phyloP scores from a whole-genome alignment of 2,888 invertebrate genomes.

The Strigamia maritima region DNA sequence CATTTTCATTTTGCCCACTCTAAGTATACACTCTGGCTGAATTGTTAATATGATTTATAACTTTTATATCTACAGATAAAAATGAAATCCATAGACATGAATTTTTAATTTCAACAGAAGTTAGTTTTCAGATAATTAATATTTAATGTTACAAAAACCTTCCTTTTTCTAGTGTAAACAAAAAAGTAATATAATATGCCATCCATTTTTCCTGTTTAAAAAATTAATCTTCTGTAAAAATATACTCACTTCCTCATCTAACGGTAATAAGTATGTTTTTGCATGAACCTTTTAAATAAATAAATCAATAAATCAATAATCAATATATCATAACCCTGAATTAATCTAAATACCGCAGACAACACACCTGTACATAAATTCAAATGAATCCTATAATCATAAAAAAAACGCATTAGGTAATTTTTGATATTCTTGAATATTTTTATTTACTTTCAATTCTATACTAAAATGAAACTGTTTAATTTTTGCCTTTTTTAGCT shows the following conservation, averaged over 20 bases:
- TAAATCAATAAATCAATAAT: not conserved
- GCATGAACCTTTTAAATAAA: no score
- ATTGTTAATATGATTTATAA: not conserved
- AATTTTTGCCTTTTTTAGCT: not conserved
- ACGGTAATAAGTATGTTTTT: not conserved
- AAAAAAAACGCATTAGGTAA: no score
- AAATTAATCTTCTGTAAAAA: not conserved
- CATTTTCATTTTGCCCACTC: not conserved
- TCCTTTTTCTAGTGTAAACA: not conserved
- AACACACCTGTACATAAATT: no score
- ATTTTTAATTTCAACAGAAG: not conserved
- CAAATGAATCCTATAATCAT: no score
- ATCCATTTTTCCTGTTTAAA: not conserved
- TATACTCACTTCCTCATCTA: not conserved
- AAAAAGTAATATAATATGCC: not conserved
- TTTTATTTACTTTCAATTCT: no score
- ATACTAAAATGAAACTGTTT: no score
- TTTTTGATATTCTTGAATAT: no score
- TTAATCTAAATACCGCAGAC: no score
- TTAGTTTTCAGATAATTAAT: not conserved
- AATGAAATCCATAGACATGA: not conserved
- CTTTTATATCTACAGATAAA: not conserved
- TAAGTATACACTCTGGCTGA: not conserved
- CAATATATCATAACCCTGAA: not conserved
- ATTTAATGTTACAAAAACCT: not conserved